Percentiles rank a stretch among this genome's conserved stretches.
Evolutionary conservation across 2,888 invertebrate genomes (phyloP).

Genomic region (Morinoia aosen): DNA sequence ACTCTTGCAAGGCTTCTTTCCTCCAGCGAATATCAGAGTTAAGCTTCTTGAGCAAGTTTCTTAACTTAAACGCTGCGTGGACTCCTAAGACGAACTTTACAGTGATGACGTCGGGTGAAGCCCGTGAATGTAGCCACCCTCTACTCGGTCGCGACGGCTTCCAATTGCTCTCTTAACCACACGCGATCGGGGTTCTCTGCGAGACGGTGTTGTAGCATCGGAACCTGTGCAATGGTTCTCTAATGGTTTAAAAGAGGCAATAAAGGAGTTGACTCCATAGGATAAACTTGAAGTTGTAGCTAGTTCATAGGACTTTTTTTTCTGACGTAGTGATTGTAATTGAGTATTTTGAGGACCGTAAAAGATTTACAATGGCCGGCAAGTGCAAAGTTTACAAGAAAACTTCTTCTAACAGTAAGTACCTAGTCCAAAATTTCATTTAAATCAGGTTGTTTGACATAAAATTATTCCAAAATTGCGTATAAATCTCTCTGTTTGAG

Average conservation of each 20-base stretch:
- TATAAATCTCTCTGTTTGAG: too few species aligned
- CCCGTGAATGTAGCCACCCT: neutral
- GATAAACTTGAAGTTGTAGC: neutral
- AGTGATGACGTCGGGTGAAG: neutral
- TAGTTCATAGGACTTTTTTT: neutral
- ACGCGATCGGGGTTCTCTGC: neutral
- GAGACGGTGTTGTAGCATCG: neutral
- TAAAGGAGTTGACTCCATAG: neutral
- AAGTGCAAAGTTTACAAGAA: slow-evolving; percentile 37
- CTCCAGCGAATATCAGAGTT: neutral
- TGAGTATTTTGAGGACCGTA: neutral
- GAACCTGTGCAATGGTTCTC: neutral
- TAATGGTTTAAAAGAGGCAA: neutral
- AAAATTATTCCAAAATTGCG: too few species aligned
- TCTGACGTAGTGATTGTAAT: neutral
- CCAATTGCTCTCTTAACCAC: neutral
- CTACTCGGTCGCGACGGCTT: neutral
- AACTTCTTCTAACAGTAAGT: slow-evolving; percentile 35
- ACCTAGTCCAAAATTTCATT: too few species aligned
- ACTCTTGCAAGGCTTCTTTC: neutral
- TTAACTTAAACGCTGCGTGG: neutral
- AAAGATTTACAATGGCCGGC: neutral
- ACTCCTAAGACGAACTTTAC: neutral
- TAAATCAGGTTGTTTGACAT: too few species aligned
- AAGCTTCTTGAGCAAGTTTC: neutral